Evolutionary conservation across 2,888 invertebrate species (phyloP).

Genomic region (Pteria penguin): DNA sequence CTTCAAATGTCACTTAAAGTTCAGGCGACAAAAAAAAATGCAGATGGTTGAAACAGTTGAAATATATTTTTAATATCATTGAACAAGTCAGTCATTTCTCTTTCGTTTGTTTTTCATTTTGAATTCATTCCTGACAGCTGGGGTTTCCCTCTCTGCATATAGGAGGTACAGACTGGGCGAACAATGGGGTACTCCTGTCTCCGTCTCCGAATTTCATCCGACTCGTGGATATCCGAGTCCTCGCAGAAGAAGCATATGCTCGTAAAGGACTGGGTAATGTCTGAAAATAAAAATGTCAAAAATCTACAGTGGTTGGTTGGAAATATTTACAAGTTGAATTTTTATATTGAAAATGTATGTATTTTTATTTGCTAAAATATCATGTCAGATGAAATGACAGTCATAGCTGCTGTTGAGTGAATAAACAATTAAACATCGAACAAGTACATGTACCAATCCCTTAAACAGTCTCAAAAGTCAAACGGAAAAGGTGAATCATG

Average conservation of each 20-base stretch:
- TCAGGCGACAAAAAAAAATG: too few species aligned
- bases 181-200: conserved; percentile 19
- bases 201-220: background rate
- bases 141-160: conserved; percentile 10
- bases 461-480: too few species aligned
- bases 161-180: conserved; percentile 13
- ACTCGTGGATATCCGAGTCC: conserved; percentile 1
- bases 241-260: conserved; percentile 28
- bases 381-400: too few species aligned
- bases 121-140: conserved; percentile 25
- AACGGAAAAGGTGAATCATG: too few species aligned
- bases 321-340: background rate
- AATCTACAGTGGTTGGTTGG: background rate
- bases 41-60: too few species aligned
- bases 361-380: background rate
- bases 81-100: background rate
- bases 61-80: background rate
- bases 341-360: background rate
- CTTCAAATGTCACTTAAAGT: too few species aligned
- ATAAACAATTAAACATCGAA: too few species aligned
- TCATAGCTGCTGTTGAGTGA: too few species aligned
- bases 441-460: too few species aligned
- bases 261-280: conserved; percentile 11
- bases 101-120: conserved; percentile 18
- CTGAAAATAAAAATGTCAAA: conserved; percentile 15